phyloP scores from a whole-genome alignment of 2,113 vertebrate species.

The Athene noctua region DNA sequence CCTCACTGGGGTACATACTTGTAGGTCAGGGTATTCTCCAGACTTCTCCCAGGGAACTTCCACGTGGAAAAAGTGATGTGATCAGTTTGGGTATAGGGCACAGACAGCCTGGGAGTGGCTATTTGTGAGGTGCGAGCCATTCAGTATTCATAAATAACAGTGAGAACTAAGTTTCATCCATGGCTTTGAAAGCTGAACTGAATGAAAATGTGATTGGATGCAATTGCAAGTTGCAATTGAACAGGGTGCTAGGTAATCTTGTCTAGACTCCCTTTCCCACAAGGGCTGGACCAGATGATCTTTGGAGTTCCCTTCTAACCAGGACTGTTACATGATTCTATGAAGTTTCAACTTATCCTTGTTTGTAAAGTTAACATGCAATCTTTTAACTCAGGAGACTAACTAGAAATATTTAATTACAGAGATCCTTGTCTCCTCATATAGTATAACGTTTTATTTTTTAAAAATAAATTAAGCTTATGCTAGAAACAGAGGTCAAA shows the following conservation, averaged over 20 bases:
- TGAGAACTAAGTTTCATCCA: background rate
- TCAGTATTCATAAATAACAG: background rate
- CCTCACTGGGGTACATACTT: background rate
- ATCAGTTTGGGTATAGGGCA: background rate
- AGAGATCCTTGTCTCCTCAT: background rate
- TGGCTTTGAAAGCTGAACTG: background rate
- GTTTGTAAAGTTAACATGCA: background rate
- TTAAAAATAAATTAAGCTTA: background rate
- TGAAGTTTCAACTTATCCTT: background rate
- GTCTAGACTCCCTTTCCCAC: fast-evolving
- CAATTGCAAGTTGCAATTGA: background rate
- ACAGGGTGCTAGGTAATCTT: background rate
- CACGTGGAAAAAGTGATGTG: background rate
- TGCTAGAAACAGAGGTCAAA: background rate
- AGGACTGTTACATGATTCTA: background rate
- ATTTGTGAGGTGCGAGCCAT: background rate
- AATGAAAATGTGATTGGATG: background rate
- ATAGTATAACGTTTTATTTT: background rate
- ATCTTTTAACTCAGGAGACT: background rate
- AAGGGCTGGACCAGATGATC: background rate
- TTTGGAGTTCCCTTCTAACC: background rate
- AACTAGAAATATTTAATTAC: background rate
- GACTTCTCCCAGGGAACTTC: background rate
- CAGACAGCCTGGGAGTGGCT: fast-evolving
- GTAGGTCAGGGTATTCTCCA: background rate